These are phyloP conservation scores for Microctenopoma stevenorrisi DNA, from an alignment of 2,797 vertebrate species.

Conservation along the genomic window DNA sequence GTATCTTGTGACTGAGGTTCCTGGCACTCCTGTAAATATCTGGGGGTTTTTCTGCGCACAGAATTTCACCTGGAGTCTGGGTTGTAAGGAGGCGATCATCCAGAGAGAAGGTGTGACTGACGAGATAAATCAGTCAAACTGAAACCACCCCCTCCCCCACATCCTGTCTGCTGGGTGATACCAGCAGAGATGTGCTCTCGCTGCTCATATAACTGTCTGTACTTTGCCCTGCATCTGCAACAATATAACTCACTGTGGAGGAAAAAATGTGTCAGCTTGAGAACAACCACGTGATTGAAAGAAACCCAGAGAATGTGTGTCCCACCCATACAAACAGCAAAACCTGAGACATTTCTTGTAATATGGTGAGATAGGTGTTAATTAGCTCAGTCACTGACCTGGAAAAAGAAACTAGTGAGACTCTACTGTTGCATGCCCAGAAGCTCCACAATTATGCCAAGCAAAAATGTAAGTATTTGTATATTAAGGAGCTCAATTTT, in stretches of 20 bases:
- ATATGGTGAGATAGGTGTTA: conserved; percentile 30
- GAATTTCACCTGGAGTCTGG: conserved; percentile 41
- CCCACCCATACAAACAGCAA: conserved; percentile 31
- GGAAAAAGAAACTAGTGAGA: background rate
- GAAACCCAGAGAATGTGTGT: conserved; percentile 38
- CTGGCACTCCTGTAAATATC: background rate
- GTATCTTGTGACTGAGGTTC: conserved; percentile 19
- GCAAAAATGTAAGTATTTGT: conserved; percentile 22
- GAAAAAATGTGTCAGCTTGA: conserved; percentile 52
- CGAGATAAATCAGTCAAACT: conserved; percentile 68
- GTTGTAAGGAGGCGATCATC: conserved; percentile 35
- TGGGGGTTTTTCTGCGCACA: conserved; percentile 19
- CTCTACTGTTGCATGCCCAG: conserved; percentile 23
- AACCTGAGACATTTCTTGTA: conserved; percentile 34
- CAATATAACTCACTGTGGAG: conserved; percentile 51
- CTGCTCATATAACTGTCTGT: conserved; percentile 61
- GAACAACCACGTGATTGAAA: conserved; percentile 53
- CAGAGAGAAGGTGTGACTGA: conserved; percentile 55
- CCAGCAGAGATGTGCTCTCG: conserved; percentile 49
- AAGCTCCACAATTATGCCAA: background rate
- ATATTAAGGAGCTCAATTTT: conserved; percentile 26
- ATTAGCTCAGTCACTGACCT: conserved; percentile 33
- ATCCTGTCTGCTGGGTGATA: conserved; percentile 69
- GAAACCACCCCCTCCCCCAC: conserved; percentile 70
- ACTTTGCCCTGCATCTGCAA: conserved; percentile 63